A percentile compares a stretch with the other conserved stretches of the same genome.
Evolutionary conservation across 2,888 invertebrate species (phyloP).

Genomic region (Nephrotoma guestfalica): DNA sequence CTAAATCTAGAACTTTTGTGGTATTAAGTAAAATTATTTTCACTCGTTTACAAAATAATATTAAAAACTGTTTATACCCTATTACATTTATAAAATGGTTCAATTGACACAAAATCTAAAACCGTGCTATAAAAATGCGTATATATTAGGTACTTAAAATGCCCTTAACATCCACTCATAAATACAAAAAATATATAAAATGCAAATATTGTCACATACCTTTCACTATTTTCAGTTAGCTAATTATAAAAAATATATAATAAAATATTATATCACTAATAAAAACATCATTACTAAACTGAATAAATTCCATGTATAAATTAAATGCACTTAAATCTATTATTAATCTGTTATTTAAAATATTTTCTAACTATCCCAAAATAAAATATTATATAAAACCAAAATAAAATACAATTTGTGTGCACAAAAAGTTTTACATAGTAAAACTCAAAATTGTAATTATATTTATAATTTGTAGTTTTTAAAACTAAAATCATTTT

Average conservation of each 20-base stretch:
- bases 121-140: too few species aligned
- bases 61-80: too few species aligned
- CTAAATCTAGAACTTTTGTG: too few species aligned
- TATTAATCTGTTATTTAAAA: neutral
- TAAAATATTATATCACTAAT: neutral
- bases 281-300: neutral
- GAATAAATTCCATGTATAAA: neutral
- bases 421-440: neutral
- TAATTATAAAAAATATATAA: neutral
- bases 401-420: neutral
- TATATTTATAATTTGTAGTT: neutral
- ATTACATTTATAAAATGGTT: too few species aligned
- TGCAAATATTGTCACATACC: neutral
- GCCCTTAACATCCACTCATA: too few species aligned
- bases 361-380: neutral
- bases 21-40: too few species aligned
- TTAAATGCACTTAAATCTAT: neutral
- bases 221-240: neutral
- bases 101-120: too few species aligned
- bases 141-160: too few species aligned
- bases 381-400: neutral
- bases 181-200: too few species aligned
- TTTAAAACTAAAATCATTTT: neutral
- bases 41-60: too few species aligned
- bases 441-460: neutral